Evolutionary conservation across 2,113 vertebrate species (phyloP).

Genomic region (Albula glossodonta): DNA sequence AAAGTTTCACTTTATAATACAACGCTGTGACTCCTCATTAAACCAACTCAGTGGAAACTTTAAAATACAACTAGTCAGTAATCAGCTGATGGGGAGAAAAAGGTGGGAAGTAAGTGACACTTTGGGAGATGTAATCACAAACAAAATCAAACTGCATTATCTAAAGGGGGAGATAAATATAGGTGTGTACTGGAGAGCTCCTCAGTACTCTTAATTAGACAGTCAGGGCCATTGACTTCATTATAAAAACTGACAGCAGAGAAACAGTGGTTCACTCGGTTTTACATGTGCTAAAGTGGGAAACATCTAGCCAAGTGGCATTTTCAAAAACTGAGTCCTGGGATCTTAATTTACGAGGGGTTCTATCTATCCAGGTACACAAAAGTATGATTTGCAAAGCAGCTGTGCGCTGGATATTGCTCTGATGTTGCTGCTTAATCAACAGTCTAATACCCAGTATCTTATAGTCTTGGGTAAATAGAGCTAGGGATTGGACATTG

Average conservation of each 20-base stretch:
- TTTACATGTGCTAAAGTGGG: not conserved
- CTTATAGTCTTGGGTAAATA: not conserved
- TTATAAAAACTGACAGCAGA: slow-evolving; percentile 24
- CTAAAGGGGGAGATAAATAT: slow-evolving; percentile 46
- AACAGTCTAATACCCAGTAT: slow-evolving; percentile 2
- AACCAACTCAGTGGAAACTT: slow-evolving; percentile 52
- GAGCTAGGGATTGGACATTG: not conserved
- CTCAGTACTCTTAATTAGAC: slow-evolving; percentile 55
- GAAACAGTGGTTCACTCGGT: not conserved
- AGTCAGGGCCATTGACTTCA: slow-evolving; percentile 40
- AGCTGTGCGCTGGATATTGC: not conserved
- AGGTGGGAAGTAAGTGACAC: slow-evolving; percentile 46
- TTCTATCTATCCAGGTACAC: not conserved
- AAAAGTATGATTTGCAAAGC: not conserved
- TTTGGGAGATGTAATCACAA: slow-evolving; percentile 55
- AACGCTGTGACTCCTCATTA: slow-evolving; percentile 53
- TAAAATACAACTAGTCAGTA: slow-evolving; percentile 44
- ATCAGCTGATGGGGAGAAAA: slow-evolving; percentile 41
- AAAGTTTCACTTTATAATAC: not conserved
- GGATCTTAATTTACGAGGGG: not conserved
- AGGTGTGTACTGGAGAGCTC: slow-evolving; percentile 52
- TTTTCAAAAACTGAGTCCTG: not conserved
- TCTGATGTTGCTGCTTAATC: not conserved
- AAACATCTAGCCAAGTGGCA: not conserved
- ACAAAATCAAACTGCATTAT: slow-evolving; percentile 44